phyloP scores from a whole-genome alignment of 2,888 invertebrate genomes.

The Agrochola circellaris region DNA sequence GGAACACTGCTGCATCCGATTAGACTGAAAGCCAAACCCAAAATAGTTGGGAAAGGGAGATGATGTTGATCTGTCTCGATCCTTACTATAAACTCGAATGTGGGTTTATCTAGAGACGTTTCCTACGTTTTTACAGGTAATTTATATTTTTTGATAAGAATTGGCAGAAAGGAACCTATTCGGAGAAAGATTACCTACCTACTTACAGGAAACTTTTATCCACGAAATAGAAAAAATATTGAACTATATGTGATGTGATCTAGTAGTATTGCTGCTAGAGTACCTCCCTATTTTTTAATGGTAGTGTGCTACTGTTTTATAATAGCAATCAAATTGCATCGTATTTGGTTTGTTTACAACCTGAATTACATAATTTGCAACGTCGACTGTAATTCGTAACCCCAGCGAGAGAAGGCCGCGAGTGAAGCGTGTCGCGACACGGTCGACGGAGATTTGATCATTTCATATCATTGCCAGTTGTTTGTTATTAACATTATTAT shows the following conservation, averaged over 20 bases:
- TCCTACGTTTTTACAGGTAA: not conserved
- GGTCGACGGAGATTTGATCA: conserved; percentile 55
- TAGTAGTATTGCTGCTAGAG: not conserved
- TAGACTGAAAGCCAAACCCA: not conserved
- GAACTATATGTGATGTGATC: not conserved
- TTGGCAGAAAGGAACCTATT: too few species aligned
- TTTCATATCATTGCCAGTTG: conserved; percentile 60
- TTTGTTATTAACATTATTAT: conserved; percentile 29
- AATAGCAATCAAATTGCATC: conserved; percentile 19
- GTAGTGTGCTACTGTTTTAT: conserved; percentile 2
- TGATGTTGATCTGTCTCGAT: not conserved
- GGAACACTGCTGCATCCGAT: not conserved
- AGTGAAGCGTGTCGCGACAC: conserved; percentile 66
- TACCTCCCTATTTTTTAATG: not conserved
- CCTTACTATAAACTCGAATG: too few species aligned
- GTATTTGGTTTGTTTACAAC: conserved; percentile 64
- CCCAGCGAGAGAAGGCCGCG: conserved; percentile 64
- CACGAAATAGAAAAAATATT: not conserved
- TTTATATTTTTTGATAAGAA: not conserved
- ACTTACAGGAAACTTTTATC: not conserved
- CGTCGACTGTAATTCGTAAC: conserved; percentile 46
- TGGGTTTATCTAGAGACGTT: not conserved
- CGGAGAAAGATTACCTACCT: too few species aligned
- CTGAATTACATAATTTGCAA: conserved; percentile 61
- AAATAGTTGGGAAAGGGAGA: not conserved